These are phyloP conservation scores for Meghimatium bilineatum DNA, from an alignment of 2,888 invertebrate species.

Conservation along the genomic window DNA sequence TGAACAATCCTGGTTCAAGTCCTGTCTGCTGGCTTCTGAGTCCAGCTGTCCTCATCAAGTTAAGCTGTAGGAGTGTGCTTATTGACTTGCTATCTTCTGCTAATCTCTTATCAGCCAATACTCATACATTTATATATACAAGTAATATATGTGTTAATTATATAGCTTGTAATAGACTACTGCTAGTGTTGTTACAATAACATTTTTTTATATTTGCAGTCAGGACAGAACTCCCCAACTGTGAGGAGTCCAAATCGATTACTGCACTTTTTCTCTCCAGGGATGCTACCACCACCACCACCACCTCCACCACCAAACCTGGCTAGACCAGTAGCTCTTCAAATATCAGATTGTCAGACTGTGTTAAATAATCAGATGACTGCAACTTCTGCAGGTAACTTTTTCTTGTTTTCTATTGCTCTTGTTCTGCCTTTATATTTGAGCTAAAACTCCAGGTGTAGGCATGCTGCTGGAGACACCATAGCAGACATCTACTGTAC, in stretches of 20 bases:
- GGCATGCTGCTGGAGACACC: no score
- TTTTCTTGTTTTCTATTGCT: not conserved
- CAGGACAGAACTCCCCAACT: conserved; percentile 73
- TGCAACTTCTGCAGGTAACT: conserved; percentile 43
- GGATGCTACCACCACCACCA: conserved; percentile 86
- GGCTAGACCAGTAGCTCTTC: conserved; percentile 95
- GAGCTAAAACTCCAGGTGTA: not conserved
- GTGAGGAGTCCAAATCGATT: conserved; percentile 79
- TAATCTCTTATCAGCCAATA: no score
- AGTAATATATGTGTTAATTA: no score
- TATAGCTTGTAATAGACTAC: no score
- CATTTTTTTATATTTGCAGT: conserved; percentile 58
- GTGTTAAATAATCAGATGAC: conserved; percentile 58
- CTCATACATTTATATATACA: no score
- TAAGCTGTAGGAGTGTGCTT: no score
- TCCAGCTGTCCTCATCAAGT: no score
- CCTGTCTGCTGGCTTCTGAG: no score
- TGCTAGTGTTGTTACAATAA: no score
- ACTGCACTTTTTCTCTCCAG: conserved; percentile 90
- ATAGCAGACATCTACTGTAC: no score
- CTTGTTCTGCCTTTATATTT: not conserved
- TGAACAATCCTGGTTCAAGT: no score
- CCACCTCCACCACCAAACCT: conserved; percentile 87
- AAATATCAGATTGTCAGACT: conserved; percentile 81
- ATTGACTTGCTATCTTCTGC: no score